Evolutionary conservation across 92 coral and sea anemone species (phyloP).

Genomic region (Zoanthus gigantus): DNA sequence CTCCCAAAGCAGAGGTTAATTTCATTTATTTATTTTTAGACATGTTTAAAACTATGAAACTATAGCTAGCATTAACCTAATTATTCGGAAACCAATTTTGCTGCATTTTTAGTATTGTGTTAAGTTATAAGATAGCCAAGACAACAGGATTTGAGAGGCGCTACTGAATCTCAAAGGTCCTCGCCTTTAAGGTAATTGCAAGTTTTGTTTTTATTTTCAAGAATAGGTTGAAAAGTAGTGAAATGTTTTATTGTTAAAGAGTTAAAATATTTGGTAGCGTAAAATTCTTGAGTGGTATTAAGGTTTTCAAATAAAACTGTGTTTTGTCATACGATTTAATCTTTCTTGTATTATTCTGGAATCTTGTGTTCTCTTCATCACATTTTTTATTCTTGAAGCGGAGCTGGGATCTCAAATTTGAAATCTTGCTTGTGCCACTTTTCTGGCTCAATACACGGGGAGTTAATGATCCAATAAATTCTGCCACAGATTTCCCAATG

Average conservation of each 20-base stretch:
- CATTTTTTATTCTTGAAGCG: background rate
- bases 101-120: background rate
- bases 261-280: background rate
- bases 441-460: background rate
- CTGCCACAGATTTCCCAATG: conserved; percentile 20
- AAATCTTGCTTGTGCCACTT: background rate
- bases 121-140: background rate
- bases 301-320: background rate
- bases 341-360: background rate
- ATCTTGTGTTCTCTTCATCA: background rate
- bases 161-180: background rate
- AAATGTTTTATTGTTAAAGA: background rate
- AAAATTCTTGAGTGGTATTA: background rate
- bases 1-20: background rate
- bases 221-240: background rate
- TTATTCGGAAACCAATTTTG: background rate
- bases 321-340: background rate
- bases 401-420: background rate
- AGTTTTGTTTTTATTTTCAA: background rate
- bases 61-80: background rate
- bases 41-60: background rate
- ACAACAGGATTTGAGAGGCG: conserved; percentile 40
- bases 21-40: background rate
- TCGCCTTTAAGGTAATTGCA: background rate
- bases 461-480: background rate